phyloP scores from a whole-genome alignment of 2,113 vertebrate species.

The Brachionichthys hirsutus region DNA sequence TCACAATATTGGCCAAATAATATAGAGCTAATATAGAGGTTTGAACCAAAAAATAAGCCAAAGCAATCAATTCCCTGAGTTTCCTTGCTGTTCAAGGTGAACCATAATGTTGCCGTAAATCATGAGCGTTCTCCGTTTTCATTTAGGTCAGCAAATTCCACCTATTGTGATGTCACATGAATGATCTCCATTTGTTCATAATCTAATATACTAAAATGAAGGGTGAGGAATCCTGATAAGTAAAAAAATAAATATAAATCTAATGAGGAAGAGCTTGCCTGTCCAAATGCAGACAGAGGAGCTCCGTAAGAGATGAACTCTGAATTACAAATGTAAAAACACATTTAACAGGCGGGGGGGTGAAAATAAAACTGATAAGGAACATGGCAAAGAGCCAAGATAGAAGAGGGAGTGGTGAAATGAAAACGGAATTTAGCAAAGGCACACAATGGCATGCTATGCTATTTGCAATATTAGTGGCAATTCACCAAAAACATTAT shows the following conservation, averaged over 20 bases:
- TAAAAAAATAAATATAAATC: neutral
- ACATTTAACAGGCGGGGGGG: slow-evolving; percentile 18
- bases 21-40: no score
- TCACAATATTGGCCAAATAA: no score
- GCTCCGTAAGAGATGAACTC: slow-evolving; percentile 1
- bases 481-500: slow-evolving; percentile 9
- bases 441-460: slow-evolving; percentile 35
- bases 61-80: no score
- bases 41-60: no score
- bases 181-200: no score
- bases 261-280: slow-evolving; percentile 6
- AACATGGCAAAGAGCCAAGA: slow-evolving; percentile 1
- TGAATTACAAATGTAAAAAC: slow-evolving; percentile 11
- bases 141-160: no score
- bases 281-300: slow-evolving; percentile 9
- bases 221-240: slow-evolving; percentile 14
- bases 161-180: no score
- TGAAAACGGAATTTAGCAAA: slow-evolving; percentile 15
- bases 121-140: no score
- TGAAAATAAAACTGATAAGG: slow-evolving; percentile 27
- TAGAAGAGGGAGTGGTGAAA: slow-evolving; percentile 12
- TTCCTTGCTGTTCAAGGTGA: no score
- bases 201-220: neutral
- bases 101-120: no score
- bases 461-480: slow-evolving; percentile 33